These are phyloP conservation scores for Pheosia tremula DNA, from an alignment of 2,888 invertebrate species.

Conservation along the genomic window DNA sequence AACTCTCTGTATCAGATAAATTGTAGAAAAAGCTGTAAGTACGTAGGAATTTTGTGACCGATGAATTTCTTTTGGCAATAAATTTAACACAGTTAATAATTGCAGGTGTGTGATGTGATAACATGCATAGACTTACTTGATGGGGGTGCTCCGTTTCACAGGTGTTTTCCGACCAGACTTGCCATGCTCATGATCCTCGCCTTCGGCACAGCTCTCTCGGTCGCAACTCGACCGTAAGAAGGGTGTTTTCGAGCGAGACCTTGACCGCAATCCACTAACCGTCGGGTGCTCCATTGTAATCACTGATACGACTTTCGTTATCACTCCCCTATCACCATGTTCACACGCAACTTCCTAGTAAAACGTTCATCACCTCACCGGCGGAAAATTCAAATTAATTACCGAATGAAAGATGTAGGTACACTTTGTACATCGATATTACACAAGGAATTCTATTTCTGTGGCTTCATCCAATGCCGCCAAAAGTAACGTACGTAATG, in stretches of 20 bases:
- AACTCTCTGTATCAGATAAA: no score
- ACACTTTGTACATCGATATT: constrained; percentile 49
- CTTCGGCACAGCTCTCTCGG: constrained; percentile 81
- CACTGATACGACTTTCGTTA: constrained; percentile 31
- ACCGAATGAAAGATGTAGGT: constrained; percentile 45
- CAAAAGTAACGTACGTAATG: constrained; percentile 75
- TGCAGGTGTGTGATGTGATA: background rate
- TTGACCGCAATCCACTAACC: constrained; percentile 85
- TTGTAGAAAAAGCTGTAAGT: no score
- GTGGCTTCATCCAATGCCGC: constrained; percentile 79
- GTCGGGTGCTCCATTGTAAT: constrained; percentile 71
- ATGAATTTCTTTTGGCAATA: no score
- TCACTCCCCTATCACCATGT: constrained; percentile 47
- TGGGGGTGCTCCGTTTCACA: constrained; percentile 74
- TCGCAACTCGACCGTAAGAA: constrained; percentile 85
- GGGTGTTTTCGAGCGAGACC: constrained; percentile 89
- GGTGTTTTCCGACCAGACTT: constrained; percentile 81
- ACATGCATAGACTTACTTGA: constrained; percentile 68
- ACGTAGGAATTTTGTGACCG: no score
- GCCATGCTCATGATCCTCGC: constrained; percentile 78
- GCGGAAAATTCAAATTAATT: constrained; percentile 47
- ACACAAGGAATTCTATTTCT: constrained; percentile 82
- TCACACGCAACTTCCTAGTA: constrained; percentile 42
- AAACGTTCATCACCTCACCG: constrained; percentile 32
- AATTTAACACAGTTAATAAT: no score